These are phyloP conservation scores for Perccottus glenii DNA, from an alignment of 2,113 vertebrate species.

Conservation along the genomic window DNA sequence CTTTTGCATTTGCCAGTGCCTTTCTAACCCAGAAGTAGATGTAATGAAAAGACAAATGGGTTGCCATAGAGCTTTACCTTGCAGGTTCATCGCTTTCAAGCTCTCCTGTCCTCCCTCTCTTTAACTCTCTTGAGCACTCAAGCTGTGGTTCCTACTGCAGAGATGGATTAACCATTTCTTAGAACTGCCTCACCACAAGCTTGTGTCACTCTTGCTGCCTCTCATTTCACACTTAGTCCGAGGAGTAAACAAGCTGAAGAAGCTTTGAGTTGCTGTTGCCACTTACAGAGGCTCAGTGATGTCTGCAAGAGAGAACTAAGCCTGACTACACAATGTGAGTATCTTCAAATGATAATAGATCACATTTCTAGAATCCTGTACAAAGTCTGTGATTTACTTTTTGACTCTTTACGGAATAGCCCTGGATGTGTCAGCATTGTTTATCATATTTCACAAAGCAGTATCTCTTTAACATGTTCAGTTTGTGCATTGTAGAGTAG, in stretches of 20 bases:
- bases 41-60: conserved; percentile 44
- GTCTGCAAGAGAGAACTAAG: conserved; percentile 42
- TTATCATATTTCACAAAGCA: neutral
- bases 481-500: neutral
- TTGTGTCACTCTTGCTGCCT: conserved; percentile 18
- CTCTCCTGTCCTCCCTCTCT: conserved; percentile 37
- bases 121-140: conserved; percentile 32
- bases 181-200: conserved; percentile 65
- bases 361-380: conserved; percentile 7
- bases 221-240: conserved; percentile 39
- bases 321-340: conserved; percentile 48
- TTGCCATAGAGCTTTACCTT: conserved; percentile 61
- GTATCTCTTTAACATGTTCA: conserved; percentile 3
- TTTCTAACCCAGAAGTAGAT: conserved; percentile 41
- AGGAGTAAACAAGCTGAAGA: conserved; percentile 39
- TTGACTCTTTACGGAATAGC: neutral
- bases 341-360: conserved; percentile 2
- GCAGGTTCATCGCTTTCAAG: conserved; percentile 35
- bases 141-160: conserved; percentile 17
- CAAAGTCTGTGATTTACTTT: neutral
- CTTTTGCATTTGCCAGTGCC: conserved; percentile 15
- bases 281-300: conserved; percentile 27
- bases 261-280: conserved; percentile 25
- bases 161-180: conserved; percentile 65
- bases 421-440: neutral